These are phyloP conservation scores for Trichosurus vulpecula DNA, from an alignment of 2,797 vertebrate species.

Conservation along the genomic window DNA sequence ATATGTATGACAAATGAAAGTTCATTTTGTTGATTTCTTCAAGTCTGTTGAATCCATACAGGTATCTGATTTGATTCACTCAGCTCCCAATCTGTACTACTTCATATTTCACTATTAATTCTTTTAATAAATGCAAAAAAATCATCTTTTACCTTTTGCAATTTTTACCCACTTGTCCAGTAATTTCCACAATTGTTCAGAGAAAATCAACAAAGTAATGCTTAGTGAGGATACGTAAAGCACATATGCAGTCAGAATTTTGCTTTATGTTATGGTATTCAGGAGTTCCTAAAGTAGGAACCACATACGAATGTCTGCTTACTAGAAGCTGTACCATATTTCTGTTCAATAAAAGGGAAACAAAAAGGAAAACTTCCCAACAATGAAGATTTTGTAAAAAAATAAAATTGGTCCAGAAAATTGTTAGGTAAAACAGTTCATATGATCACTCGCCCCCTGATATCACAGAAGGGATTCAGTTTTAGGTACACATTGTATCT, in stretches of 20 bases:
- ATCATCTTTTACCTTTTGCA: neutral
- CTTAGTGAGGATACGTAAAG: neutral
- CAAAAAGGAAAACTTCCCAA: neutral
- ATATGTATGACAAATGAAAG: neutral
- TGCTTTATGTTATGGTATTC: neutral
- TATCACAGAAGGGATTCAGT: neutral
- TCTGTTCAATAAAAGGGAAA: neutral
- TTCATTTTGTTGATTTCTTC: neutral
- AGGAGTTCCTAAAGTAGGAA: neutral
- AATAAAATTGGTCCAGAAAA: neutral
- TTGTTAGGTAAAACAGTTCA: neutral
- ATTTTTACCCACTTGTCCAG: neutral
- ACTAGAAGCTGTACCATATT: neutral
- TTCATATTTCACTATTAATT: neutral
- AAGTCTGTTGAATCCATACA: neutral
- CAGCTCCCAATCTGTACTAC: neutral
- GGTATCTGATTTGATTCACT: neutral
- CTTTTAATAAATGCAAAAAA: neutral
- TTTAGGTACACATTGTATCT: neutral
- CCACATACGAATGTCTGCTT: neutral
- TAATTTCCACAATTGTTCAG: neutral
- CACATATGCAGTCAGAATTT: neutral
- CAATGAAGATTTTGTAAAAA: neutral
- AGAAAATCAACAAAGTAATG: neutral
- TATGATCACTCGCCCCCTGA: neutral